Conservation (phyloP, 1,140 invertebrate genomes). For the Galendromus occidentalis region DNA sequence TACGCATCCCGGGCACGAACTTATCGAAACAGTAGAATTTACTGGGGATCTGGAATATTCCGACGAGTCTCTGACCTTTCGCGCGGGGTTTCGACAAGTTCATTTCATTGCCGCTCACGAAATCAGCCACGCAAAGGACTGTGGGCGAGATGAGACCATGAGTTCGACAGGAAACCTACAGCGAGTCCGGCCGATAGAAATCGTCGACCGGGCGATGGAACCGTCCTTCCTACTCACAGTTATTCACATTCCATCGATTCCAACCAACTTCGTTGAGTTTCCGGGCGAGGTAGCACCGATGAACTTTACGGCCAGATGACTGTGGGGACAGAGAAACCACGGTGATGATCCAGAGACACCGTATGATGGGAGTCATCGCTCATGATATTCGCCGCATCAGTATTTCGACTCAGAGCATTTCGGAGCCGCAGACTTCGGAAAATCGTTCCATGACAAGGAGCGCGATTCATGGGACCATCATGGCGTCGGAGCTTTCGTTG, state of each 20-base stretch:
- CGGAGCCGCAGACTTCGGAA: too few species aligned
- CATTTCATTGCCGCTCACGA: not conserved
- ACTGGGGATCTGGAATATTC: not conserved
- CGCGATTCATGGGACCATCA: too few species aligned
- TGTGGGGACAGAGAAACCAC: too few species aligned
- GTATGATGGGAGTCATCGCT: not conserved
- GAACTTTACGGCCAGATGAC: not conserved
- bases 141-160: not conserved
- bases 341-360: not conserved
- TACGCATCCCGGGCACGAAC: not conserved
- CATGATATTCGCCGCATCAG: not conserved
- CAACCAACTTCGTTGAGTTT: conserved; percentile 5
- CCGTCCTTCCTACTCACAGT: not conserved
- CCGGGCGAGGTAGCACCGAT: conserved; percentile 5
- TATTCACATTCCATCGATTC: conserved; percentile 8
- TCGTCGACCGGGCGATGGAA: too few species aligned
- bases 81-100: not conserved
- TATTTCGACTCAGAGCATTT: too few species aligned
- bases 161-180: too few species aligned
- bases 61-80: not conserved
- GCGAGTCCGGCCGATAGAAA: too few species aligned
- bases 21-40: conserved; percentile 10
- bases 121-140: not conserved
- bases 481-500: too few species aligned
- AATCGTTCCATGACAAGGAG: too few species aligned